Conservation (phyloP, 2,797 vertebrate genomes). For the Neosilurus mollespiculum region DNA sequence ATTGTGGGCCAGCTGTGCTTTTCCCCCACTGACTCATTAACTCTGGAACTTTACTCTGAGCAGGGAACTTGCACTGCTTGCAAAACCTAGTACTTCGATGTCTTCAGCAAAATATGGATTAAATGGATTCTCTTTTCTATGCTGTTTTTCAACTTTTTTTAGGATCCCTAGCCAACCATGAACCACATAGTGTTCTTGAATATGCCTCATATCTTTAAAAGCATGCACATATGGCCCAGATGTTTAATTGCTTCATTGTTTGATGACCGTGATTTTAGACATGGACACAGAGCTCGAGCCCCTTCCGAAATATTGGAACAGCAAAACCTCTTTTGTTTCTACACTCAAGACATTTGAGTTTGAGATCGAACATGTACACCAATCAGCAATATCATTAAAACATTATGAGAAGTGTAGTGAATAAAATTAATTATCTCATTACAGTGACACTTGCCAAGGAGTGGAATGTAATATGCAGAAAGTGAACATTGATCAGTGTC, state of each 20-base stretch:
- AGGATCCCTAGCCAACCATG: conserved; percentile 12
- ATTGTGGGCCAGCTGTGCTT: conserved; percentile 63
- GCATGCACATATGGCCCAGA: not conserved
- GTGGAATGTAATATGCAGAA: too few relatives aligned
- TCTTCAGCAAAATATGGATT: conserved; percentile 57
- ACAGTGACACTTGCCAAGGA: too few relatives aligned
- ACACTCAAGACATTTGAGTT: not conserved
- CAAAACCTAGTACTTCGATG: conserved; percentile 58
- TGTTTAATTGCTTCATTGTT: not conserved
- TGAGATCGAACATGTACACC: not conserved
- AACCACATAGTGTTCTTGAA: conserved; percentile 7
- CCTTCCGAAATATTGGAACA: not conserved
- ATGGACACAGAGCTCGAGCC: not conserved
- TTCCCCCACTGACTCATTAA: conserved; percentile 71
- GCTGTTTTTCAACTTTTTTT: conserved; percentile 21
- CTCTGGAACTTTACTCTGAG: conserved; percentile 55
- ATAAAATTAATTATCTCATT: too few relatives aligned
- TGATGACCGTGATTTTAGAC: not conserved
- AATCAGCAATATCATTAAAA: too few relatives aligned
- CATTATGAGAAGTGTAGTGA: too few relatives aligned
- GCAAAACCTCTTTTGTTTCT: not conserved
- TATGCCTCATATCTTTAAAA: not conserved
- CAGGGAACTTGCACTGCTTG: conserved; percentile 59
- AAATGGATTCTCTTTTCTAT: conserved; percentile 40
- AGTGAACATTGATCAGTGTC: too few relatives aligned